Conservation (phyloP, 1,140 invertebrate species). For the Gonioctena quinquepunctata region DNA sequence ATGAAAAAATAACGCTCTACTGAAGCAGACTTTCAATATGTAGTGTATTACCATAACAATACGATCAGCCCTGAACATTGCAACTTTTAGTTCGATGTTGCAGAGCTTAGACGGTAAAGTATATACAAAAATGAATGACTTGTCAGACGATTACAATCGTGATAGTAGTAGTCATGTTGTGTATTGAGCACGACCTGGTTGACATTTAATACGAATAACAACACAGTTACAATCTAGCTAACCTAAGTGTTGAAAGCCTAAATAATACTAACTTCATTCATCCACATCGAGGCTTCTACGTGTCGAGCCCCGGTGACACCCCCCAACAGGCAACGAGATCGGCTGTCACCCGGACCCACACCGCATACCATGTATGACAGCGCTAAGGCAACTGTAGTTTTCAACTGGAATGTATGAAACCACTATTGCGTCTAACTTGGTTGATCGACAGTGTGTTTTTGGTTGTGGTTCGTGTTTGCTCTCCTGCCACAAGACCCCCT, state of each 20-base stretch:
- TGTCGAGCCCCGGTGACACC: slow-evolving; percentile 27
- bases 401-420: slow-evolving; percentile 56
- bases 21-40: slow-evolving; percentile 47
- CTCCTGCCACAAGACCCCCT: slow-evolving; percentile 2
- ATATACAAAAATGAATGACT: slow-evolving; percentile 15
- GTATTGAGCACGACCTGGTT: slow-evolving; percentile 56
- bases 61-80: slow-evolving; percentile 2
- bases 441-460: slow-evolving; percentile 17
- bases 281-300: slow-evolving; percentile 43
- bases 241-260: slow-evolving; percentile 57
- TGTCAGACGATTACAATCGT: slow-evolving; percentile 50
- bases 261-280: slow-evolving; percentile 54
- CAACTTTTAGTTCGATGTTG: neutral
- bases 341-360: slow-evolving; percentile 29
- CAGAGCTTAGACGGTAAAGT: slow-evolving; percentile 3
- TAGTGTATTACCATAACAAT: slow-evolving; percentile 10
- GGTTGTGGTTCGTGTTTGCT: slow-evolving; percentile 11
- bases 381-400: slow-evolving; percentile 54
- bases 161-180: slow-evolving; percentile 54
- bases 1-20: slow-evolving; percentile 53
- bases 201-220: slow-evolving; percentile 57
- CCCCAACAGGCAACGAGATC: slow-evolving; percentile 36
- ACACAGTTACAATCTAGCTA: slow-evolving; percentile 57
- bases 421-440: slow-evolving; percentile 48
- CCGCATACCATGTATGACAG: slow-evolving; percentile 27